Conservation (phyloP, 2,888 invertebrate species). For the Sarcophaga caerulescens region DNA sequence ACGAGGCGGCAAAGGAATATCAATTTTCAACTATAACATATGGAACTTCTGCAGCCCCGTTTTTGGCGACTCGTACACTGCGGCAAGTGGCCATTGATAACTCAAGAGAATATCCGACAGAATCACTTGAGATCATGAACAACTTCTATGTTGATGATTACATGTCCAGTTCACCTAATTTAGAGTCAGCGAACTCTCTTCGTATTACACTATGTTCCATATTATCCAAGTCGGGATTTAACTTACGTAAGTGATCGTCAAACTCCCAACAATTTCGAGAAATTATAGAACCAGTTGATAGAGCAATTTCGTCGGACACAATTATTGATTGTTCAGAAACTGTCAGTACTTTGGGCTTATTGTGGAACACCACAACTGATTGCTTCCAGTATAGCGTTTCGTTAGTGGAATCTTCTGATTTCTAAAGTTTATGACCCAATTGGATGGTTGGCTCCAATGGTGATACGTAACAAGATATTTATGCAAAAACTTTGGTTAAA, state of each 20-base stretch:
- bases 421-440: constrained; percentile 46
- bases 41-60: constrained; percentile 49
- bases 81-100: constrained; percentile 44
- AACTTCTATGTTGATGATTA: constrained; percentile 41
- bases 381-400: no score
- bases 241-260: constrained; percentile 36
- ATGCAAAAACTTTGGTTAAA: constrained; percentile 51
- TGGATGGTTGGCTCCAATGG: constrained; percentile 30
- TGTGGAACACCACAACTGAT: not conserved
- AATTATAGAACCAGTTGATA: not conserved
- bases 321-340: not conserved
- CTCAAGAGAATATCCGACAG: constrained; percentile 1
- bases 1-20: constrained; percentile 17
- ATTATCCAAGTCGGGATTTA: constrained; percentile 18
- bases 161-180: constrained; percentile 60
- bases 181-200: not conserved
- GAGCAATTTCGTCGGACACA: not conserved
- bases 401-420: not conserved
- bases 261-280: constrained; percentile 2
- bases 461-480: constrained; percentile 35
- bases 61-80: constrained; percentile 45
- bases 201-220: constrained; percentile 2
- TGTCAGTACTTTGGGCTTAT: constrained; percentile 1
- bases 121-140: constrained; percentile 28
- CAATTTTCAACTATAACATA: constrained; percentile 31